These are phyloP conservation scores for Cheilosia urbana DNA, from an alignment of 2,888 invertebrate genomes.

Conservation along the genomic window DNA sequence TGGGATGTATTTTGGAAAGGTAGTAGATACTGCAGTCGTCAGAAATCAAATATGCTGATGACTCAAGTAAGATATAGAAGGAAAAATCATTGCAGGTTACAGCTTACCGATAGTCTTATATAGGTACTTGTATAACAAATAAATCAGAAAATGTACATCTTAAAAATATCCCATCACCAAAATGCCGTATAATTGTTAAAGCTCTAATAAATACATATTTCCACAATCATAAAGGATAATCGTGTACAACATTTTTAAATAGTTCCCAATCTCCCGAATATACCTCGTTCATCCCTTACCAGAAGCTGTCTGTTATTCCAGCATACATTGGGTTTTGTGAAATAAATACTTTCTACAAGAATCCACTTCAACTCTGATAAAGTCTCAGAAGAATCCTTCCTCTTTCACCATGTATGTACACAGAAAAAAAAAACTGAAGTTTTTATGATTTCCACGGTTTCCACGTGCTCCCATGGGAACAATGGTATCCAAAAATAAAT, in stretches of 20 bases:
- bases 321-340: constrained; percentile 55
- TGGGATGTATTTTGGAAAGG: too few species aligned
- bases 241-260: constrained; percentile 54
- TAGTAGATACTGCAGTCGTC: too few species aligned
- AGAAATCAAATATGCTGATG: too few species aligned
- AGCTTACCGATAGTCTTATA: too few species aligned
- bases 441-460: constrained; percentile 28
- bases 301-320: constrained; percentile 51
- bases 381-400: constrained; percentile 43
- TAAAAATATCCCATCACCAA: too few species aligned
- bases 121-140: too few species aligned
- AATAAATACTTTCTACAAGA: constrained; percentile 58
- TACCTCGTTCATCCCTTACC: constrained; percentile 9
- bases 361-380: constrained; percentile 42
- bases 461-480: constrained; percentile 47
- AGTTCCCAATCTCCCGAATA: not conserved
- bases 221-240: not conserved
- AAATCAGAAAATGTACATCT: too few species aligned
- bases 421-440: constrained; percentile 29
- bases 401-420: constrained; percentile 4
- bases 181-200: too few species aligned
- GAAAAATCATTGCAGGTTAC: too few species aligned
- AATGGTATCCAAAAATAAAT: constrained; percentile 20
- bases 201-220: too few species aligned
- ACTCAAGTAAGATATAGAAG: too few species aligned